Conservation (phyloP, 2,888 invertebrate species). For the Anaspis maculata region DNA sequence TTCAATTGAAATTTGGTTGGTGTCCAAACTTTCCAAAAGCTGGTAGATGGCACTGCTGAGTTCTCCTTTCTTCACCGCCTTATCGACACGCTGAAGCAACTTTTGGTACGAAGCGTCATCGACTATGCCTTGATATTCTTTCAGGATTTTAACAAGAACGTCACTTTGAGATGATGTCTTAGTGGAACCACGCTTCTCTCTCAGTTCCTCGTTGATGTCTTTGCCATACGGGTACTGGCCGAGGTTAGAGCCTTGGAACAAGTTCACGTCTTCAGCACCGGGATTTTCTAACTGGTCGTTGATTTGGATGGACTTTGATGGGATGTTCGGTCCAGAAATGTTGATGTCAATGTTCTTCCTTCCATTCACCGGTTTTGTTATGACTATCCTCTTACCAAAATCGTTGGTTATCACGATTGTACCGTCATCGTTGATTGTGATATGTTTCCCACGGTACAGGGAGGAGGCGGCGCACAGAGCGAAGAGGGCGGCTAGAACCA, state of each 20-base stretch:
- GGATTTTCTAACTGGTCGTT: constrained; percentile 12
- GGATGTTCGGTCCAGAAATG: constrained; percentile 17
- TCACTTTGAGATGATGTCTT: constrained; percentile 11
- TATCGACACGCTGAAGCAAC: constrained; percentile 17
- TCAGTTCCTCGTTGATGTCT: constrained; percentile 7
- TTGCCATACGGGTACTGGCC: constrained; percentile 1
- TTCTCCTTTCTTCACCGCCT: constrained; percentile 17
- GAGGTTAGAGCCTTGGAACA: neutral
- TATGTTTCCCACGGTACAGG: constrained; percentile 13
- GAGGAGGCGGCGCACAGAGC: constrained; percentile 11
- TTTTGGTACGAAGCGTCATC: constrained; percentile 17
- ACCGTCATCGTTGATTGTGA: constrained; percentile 21
- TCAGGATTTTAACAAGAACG: constrained; percentile 16
- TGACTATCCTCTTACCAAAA: constrained; percentile 17
- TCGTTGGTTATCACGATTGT: constrained; percentile 18
- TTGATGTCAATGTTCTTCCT: constrained; percentile 18
- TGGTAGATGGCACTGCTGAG: constrained; percentile 15
- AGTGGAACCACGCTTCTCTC: constrained; percentile 7
- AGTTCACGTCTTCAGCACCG: constrained; percentile 1
- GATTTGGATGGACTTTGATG: constrained; percentile 19
- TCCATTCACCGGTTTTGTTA: constrained; percentile 16
- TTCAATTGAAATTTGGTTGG: no score
- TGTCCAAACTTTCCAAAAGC: constrained; percentile 5
- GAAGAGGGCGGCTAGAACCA: constrained; percentile 15
- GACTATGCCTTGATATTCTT: constrained; percentile 19